Conservation (phyloP, 2,797 vertebrate species). For the Eupleurogrammus muticus region DNA sequence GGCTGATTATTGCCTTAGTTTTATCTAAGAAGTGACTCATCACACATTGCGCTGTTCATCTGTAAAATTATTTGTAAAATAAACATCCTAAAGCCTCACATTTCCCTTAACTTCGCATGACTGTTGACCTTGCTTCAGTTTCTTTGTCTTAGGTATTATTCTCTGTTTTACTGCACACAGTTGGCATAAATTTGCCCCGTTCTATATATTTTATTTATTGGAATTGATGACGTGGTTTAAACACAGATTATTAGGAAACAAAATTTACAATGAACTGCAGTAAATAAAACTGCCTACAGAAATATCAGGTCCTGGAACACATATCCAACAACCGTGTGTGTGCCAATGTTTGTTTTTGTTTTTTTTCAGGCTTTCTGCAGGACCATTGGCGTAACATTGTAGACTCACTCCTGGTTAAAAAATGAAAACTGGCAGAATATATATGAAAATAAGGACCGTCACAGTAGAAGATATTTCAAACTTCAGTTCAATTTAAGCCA, state of each 20-base stretch:
- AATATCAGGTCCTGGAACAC: not conserved
- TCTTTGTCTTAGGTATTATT: not conserved
- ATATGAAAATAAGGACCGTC: not conserved
- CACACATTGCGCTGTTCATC: slow-evolving; percentile 22
- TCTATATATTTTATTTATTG: not conserved
- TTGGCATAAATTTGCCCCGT: not conserved
- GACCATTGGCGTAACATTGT: not conserved
- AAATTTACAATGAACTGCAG: not conserved
- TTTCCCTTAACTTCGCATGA: not conserved
- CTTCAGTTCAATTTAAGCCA: not conserved
- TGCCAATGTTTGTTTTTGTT: not conserved
- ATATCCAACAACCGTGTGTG: not conserved
- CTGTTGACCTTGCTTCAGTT: slow-evolving; percentile 16
- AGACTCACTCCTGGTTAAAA: not conserved
- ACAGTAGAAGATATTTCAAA: not conserved
- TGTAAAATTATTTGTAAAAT: slow-evolving; percentile 46
- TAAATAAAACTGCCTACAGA: not conserved
- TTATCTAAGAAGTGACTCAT: slow-evolving; percentile 29
- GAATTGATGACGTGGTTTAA: not conserved
- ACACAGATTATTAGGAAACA: not conserved
- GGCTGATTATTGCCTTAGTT: slow-evolving; percentile 21
- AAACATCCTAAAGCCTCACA: slow-evolving; percentile 12
- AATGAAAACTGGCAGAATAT: not conserved
- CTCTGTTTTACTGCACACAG: not conserved
- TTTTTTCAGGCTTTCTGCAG: not conserved